These are phyloP conservation scores for Ashinkailepas kermadecensis DNA, from an alignment of 2,888 invertebrate genomes.

Conservation along the genomic window DNA sequence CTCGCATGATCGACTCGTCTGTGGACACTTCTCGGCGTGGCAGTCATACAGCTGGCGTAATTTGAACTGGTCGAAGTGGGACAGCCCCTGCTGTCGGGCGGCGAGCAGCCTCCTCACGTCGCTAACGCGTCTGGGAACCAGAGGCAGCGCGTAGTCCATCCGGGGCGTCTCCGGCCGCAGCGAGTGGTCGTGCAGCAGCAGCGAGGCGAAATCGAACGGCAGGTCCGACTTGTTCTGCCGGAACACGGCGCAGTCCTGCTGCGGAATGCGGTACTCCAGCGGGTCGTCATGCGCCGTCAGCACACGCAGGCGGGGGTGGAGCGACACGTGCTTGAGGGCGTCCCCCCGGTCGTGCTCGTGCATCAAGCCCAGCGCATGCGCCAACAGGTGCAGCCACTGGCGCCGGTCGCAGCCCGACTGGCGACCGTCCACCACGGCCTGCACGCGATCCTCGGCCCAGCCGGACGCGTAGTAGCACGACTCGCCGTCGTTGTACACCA, in stretches of 20 bases:
- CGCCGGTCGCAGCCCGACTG: not conserved
- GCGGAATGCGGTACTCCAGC: not conserved
- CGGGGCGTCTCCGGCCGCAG: not conserved
- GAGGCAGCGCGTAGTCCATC: not conserved
- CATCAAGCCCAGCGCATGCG: conserved; percentile 7
- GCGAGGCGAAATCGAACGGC: conserved; percentile 2
- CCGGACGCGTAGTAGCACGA: conserved; percentile 10
- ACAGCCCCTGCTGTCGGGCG: not conserved
- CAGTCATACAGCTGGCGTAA: not conserved
- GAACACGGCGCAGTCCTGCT: not conserved
- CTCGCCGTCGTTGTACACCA: not conserved
- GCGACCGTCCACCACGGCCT: conserved; percentile 11
- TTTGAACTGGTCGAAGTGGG: not conserved
- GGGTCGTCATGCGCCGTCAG: not conserved
- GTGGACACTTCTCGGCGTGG: not conserved
- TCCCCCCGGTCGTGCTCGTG: conserved; percentile 15
- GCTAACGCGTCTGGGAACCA: not conserved
- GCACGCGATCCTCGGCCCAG: not conserved
- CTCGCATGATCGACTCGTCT: not conserved
- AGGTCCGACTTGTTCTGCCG: not conserved
- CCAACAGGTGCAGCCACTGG: not conserved
- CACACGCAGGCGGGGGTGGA: not conserved
- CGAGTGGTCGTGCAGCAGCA: not conserved
- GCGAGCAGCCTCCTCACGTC: not conserved
- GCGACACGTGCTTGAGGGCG: not conserved